Evolutionary conservation across 2,113 vertebrate genomes (phyloP), one percentile per base, ranked within the genome.

Genomic region (Tylochromis polylepis): DNA sequence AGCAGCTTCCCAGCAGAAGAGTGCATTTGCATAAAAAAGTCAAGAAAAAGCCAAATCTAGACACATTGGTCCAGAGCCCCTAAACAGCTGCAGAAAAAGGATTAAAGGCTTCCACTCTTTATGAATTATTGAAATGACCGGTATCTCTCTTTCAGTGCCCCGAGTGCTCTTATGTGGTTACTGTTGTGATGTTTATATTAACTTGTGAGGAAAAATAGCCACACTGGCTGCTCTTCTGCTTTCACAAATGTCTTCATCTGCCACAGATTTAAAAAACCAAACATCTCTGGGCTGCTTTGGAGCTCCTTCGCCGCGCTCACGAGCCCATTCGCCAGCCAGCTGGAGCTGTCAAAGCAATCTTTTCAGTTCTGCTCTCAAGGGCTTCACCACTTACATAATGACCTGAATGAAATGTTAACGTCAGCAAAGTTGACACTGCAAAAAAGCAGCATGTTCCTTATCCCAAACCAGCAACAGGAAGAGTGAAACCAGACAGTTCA

Each of bases 401-500:
- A 88, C 38, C 86, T n/a, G 27, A 88, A 90, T 91, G 83, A 92
- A 94, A 92, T 86, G 88, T 93, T 91, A 86, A 93, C 81, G 89
- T 88, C 86, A 84, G 89, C 78, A 90, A 86, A 85, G 85, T 85
- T 89, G 83, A 92, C 89, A 83, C 62, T 22, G 24, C 16, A 85
- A 67, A 53, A 36, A 20, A 49, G 55, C 43, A 38, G 84, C 56
- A 59, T 31, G 82, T 56, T 88, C 22, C 34, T 49, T 57, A 7
- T 53, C 65, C 57, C 51, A 15, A 84, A 70, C 4, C 14, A 3
- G 60, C 51, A 67, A 67, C 11, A 1, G 41, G 2, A 16, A 3
- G 10, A 24, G 14, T 51, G 62, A 46, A 11, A 59, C 11, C 51
- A 15, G 81, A 58, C 12, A 29, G 16, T 53, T 62, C 10, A 12